phyloP scores from a whole-genome alignment of 2,888 invertebrate genomes.

The Cabera pusaria region DNA sequence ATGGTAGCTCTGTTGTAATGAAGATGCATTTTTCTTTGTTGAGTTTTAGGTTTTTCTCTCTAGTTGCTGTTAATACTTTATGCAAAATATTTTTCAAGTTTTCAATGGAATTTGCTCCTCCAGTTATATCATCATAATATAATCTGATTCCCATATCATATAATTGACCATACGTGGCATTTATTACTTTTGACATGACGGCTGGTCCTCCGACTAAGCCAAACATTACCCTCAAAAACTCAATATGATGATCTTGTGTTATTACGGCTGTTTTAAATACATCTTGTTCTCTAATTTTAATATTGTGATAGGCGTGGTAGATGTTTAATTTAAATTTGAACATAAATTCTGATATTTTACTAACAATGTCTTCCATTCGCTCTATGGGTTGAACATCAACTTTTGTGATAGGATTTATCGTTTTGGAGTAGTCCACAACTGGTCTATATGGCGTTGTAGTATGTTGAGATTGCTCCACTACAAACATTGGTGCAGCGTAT shows the following conservation, averaged over 20 bases:
- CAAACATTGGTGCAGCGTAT: conserved; percentile 9
- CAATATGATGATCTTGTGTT: conserved; percentile 7
- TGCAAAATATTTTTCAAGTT: not conserved
- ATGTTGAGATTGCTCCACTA: conserved; percentile 2
- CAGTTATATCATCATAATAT: not conserved
- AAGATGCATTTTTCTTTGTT: conserved; percentile 15
- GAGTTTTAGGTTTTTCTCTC: conserved; percentile 3
- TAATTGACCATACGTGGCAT: not conserved
- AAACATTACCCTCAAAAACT: conserved; percentile 3
- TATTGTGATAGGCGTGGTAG: conserved; percentile 4
- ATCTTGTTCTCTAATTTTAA: conserved; percentile 6
- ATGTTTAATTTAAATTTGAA: conserved; percentile 3
- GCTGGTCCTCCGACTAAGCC: conserved; percentile 1
- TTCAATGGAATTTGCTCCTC: conserved; percentile 2
- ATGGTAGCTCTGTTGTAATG: not conserved
- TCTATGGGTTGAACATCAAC: conserved; percentile 7
- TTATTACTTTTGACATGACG: not conserved
- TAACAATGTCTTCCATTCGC: conserved; percentile 9
- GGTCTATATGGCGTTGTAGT: conserved; percentile 5
- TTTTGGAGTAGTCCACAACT: conserved; percentile 5
- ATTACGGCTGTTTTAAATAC: conserved; percentile 8
- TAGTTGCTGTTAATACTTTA: not conserved
- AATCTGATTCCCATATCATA: not conserved
- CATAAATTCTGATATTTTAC: conserved; percentile 4
- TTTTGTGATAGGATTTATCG: conserved; percentile 8